Evolutionary conservation across 2,888 invertebrate genomes (phyloP), one percentile per base, ranked within the genome.

Genomic region (Acanthococcus lagerstroemiae): DNA sequence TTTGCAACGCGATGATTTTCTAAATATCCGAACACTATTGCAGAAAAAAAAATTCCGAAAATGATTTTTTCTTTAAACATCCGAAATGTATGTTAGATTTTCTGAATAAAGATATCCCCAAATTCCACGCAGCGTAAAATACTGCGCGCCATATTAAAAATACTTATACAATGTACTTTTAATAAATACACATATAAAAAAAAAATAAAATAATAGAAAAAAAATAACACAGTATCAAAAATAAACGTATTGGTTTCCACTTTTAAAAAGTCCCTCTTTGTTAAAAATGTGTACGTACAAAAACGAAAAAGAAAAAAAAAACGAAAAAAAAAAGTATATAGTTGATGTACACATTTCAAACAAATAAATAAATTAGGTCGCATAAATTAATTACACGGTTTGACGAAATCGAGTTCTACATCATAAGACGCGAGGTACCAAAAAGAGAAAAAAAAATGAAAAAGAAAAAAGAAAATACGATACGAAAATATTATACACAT

Each of bases 171-270:
- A 66, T 46, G 37, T 55, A 60, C 3, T 60, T 46, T 46, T n/a
- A 45, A 60, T 46, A 56, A 56, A 55, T 66, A 50, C 30, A 55
- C 44, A 66, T 27, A 66, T 46, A 66, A 55, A 44, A 56, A 26
- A 26, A 65, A 45, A 66, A 66, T 48, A 55, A 66, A 57, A 65
- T 5, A 54, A 63, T 17, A 63, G 52, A 48, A 46, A 66, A 44
- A 44, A 57, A 57, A 55, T 50, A 61, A 61, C 52, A 61, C 61
- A 61, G 55, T 65, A 56, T 66, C 55, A 66, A 56, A 56, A 66
- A 66, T 55, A 56, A 66, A 66, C 66, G 66, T 55, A 55, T 66
- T 56, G 56, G 54, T 66, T 66, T 66, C 56, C 66, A 66, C 66
- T 66, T 66, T 66, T 66, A 66, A 66, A 57, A 56, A 66, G 56